These are phyloP conservation scores for Chelonus insularis DNA, from an alignment of 1,140 invertebrate genomes.

Conservation along the genomic window DNA sequence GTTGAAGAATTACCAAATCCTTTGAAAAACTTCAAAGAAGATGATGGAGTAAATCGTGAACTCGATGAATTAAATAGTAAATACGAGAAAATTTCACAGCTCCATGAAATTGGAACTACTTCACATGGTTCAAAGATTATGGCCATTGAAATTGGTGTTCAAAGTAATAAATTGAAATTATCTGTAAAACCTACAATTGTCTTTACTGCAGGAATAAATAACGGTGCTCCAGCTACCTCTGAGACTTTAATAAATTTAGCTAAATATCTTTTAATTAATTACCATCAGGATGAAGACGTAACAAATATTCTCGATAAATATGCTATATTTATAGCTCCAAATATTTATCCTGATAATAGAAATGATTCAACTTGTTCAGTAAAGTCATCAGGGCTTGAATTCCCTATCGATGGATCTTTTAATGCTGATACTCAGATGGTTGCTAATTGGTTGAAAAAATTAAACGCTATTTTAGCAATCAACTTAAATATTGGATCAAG, in stretches of 20 bases:
- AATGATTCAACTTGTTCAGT: slow-evolving; percentile 40
- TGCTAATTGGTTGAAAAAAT: slow-evolving; percentile 45
- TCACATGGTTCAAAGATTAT: slow-evolving; percentile 36
- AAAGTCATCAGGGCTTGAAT: slow-evolving; percentile 31
- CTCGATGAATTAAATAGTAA: slow-evolving; percentile 45
- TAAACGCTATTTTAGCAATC: slow-evolving; percentile 48
- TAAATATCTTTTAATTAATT: slow-evolving; percentile 42
- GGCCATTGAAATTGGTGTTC: slow-evolving; percentile 45
- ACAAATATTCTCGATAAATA: slow-evolving; percentile 43
- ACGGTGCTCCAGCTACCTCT: slow-evolving; percentile 45
- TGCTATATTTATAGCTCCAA: slow-evolving; percentile 46
- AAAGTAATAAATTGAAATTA: slow-evolving; percentile 29
- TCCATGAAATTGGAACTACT: slow-evolving; percentile 43
- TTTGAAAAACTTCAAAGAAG: slow-evolving; percentile 14
- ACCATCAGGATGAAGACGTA: slow-evolving; percentile 35
- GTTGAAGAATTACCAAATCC: slow-evolving; percentile 10
- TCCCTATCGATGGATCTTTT: slow-evolving; percentile 35
- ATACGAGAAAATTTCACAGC: slow-evolving; percentile 42
- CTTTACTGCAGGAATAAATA: slow-evolving; percentile 45
- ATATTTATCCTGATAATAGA: slow-evolving; percentile 41
- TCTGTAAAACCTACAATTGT: slow-evolving; percentile 44
- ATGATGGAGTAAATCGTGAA: slow-evolving; percentile 32
- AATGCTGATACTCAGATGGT: slow-evolving; percentile 38
- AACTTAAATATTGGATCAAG: slow-evolving; percentile 51
- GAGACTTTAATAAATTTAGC: slow-evolving; percentile 46